A percentile compares a stretch with the other conserved stretches of the same genome.
These are phyloP conservation scores for Drosophila littoralis DNA, from an alignment of 1,140 invertebrate species.

Conservation along the genomic window DNA sequence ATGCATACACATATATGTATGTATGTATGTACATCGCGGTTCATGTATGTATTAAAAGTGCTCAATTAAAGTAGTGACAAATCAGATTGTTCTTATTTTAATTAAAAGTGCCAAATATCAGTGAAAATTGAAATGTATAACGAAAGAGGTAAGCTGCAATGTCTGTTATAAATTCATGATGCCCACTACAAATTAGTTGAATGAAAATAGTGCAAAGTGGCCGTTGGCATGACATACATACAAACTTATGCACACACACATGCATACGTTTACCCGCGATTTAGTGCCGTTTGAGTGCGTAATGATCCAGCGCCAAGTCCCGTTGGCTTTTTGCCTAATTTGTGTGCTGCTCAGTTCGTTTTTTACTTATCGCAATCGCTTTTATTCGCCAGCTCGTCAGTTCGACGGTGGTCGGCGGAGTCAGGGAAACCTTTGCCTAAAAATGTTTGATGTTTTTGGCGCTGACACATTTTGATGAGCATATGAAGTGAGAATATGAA, in stretches of 20 bases:
- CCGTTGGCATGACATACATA: conserved; percentile 44
- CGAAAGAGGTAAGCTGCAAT: background rate
- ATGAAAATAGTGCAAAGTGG: conserved; percentile 19
- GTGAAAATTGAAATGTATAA: no score
- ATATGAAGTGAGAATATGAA: background rate
- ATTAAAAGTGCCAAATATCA: no score
- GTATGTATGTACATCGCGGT: no score
- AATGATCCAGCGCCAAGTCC: conserved; percentile 56
- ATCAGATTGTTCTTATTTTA: no score
- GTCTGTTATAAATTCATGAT: background rate
- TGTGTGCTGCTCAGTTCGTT: conserved; percentile 29
- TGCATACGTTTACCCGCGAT: conserved; percentile 47
- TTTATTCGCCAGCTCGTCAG: background rate
- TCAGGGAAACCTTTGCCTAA: conserved; percentile 39
- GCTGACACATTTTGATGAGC: conserved; percentile 26
- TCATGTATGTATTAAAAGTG: no score
- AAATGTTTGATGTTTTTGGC: conserved; percentile 41
- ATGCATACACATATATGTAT: no score
- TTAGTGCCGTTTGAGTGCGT: conserved; percentile 66
- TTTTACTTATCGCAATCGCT: conserved; percentile 3
- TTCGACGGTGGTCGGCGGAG: conserved; percentile 7
- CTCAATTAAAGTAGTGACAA: no score
- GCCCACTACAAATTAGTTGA: background rate
- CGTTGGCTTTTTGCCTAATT: conserved; percentile 61
- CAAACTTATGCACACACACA: background rate